phyloP scores from a whole-genome alignment of 2,113 vertebrate genomes.

The Orycteropus afer region DNA sequence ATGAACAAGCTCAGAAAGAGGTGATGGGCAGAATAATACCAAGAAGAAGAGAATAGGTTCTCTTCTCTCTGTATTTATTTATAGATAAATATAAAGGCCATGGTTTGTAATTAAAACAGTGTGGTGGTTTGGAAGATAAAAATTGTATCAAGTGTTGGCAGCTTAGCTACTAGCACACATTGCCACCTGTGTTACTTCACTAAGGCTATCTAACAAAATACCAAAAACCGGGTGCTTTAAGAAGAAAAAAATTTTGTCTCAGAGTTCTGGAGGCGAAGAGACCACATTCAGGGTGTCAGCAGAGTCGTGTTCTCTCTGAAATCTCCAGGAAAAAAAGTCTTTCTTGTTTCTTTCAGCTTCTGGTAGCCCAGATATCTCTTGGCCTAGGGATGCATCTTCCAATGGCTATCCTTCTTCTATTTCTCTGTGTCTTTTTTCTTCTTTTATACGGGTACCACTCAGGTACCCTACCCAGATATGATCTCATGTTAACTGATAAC shows the following conservation, averaged over 20 bases:
- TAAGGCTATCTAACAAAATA: too few species aligned
- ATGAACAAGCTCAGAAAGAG: slow-evolving; percentile 56
- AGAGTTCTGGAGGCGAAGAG: not conserved
- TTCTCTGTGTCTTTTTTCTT: not conserved
- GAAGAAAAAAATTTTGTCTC: not conserved
- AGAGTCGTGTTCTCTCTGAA: not conserved
- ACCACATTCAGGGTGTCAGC: not conserved
- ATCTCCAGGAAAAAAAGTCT: not conserved
- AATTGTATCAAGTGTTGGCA: not conserved
- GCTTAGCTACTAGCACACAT: not conserved
- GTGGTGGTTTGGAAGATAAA: not conserved
- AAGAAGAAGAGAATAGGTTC: slow-evolving; percentile 27
- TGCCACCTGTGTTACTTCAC: not conserved
- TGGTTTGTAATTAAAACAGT: slow-evolving; percentile 32
- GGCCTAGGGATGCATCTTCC: not conserved
- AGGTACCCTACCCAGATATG: not conserved
- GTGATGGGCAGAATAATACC: slow-evolving; percentile 65
- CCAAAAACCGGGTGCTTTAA: not conserved
- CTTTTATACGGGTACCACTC: not conserved
- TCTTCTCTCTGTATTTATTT: too few species aligned
- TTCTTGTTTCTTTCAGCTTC: not conserved
- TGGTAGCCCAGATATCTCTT: not conserved
- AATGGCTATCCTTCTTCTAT: not conserved
- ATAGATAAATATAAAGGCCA: not conserved
- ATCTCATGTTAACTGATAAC: not conserved